These are phyloP conservation scores for Lepus townsendii DNA, from an alignment of 2,797 vertebrate genomes.

Conservation along the genomic window DNA sequence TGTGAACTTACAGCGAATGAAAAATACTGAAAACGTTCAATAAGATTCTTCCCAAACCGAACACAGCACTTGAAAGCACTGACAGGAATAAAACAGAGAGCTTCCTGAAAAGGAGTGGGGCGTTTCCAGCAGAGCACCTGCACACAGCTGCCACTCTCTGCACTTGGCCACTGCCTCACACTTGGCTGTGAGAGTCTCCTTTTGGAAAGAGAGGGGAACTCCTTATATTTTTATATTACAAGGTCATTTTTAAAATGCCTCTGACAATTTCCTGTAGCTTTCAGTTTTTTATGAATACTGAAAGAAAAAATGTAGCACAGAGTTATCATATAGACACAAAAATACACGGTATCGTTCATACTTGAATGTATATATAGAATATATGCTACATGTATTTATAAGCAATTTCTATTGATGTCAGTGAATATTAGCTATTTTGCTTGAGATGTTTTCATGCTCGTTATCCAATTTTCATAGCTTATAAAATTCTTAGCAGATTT, in stretches of 20 bases:
- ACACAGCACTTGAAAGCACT: not conserved
- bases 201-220: constrained; percentile 41
- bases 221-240: constrained; percentile 35
- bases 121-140: not conserved
- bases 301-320: constrained; percentile 28
- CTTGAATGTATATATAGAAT: not conserved
- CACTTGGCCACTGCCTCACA: not conserved
- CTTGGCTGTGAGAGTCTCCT: constrained; percentile 22
- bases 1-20: constrained; percentile 3
- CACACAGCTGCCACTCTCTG: not conserved
- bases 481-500: constrained; percentile 46
- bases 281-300: constrained; percentile 46
- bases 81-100: not conserved
- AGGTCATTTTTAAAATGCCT: constrained; percentile 44
- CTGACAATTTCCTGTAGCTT: not conserved
- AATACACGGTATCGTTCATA: not conserved
- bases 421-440: constrained; percentile 37
- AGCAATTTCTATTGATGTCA: constrained; percentile 55
- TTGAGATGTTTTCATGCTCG: constrained; percentile 50
- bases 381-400: not conserved
- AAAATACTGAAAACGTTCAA: constrained; percentile 60
- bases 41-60: constrained; percentile 52
- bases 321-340: constrained; percentile 39
- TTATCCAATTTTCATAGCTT: constrained; percentile 41
- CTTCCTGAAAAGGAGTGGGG: not conserved